Evolutionary conservation across 2,888 invertebrate species (phyloP).

Genomic region (Ceriagrion tenellum): DNA sequence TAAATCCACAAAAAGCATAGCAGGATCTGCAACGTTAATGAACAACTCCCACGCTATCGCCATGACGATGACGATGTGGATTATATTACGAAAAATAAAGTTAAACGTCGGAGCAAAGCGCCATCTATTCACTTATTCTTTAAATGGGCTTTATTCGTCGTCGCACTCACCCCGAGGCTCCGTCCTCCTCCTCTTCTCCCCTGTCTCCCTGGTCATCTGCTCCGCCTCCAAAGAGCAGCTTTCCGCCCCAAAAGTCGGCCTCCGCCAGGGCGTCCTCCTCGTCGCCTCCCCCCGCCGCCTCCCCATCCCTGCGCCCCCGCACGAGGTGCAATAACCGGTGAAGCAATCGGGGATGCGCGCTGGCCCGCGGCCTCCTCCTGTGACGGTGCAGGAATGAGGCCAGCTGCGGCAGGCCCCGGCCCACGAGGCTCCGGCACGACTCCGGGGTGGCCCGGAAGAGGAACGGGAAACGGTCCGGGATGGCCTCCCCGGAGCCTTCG

Average conservation of each 20-base stretch:
- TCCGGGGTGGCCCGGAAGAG: slow-evolving; percentile 89
- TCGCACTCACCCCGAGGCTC: slow-evolving; percentile 21
- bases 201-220: slow-evolving; percentile 1
- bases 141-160: neutral
- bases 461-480: slow-evolving; percentile 83
- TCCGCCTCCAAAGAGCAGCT: slow-evolving; percentile 41
- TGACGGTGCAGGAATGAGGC: slow-evolving; percentile 86
- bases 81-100: no score
- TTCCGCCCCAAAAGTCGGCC: slow-evolving; percentile 64
- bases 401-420: slow-evolving; percentile 88
- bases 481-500: slow-evolving; percentile 73
- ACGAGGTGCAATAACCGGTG: slow-evolving; percentile 72
- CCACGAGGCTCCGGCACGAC: slow-evolving; percentile 88
- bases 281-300: slow-evolving; percentile 23
- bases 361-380: slow-evolving; percentile 76
- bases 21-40: no score
- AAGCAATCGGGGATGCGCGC: slow-evolving; percentile 71
- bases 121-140: no score
- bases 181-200: slow-evolving; percentile 8
- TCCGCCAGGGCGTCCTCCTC: slow-evolving; percentile 52
- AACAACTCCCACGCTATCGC: no score
- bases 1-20: no score
- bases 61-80: no score
- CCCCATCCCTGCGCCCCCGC: slow-evolving; percentile 48
- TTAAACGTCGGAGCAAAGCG: no score